Conservation (phyloP, 2,797 vertebrate species). For the Rhodeus uyekii region DNA sequence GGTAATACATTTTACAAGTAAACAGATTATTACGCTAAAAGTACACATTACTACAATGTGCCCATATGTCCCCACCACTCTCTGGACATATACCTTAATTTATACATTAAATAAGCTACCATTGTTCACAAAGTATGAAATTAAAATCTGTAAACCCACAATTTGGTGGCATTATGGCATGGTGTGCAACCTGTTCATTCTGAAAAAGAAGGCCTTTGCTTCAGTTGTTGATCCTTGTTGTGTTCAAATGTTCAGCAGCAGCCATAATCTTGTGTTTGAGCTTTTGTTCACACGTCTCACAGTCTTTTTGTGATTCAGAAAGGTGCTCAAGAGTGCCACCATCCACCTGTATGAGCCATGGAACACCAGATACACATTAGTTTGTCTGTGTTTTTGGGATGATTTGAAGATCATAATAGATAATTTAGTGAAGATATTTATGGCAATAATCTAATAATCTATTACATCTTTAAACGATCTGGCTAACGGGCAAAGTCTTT, state of each 20-base stretch:
- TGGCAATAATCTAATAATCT: background rate
- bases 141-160: too few relatives aligned
- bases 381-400: background rate
- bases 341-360: background rate
- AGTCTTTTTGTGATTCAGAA: background rate
- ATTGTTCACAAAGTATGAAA: too few relatives aligned
- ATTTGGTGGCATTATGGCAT: too few relatives aligned
- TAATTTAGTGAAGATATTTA: background rate
- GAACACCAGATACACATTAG: background rate
- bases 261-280: too few relatives aligned
- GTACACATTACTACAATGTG: background rate
- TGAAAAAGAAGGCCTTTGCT: too few relatives aligned
- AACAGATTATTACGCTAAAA: background rate
- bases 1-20: too few relatives aligned
- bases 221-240: too few relatives aligned
- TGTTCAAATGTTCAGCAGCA: too few relatives aligned
- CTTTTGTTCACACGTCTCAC: too few relatives aligned
- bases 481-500: background rate
- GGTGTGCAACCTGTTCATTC: too few relatives aligned
- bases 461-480: background rate
- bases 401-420: background rate
- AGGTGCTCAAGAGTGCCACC: background rate
- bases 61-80: background rate
- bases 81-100: background rate
- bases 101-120: background rate